These are phyloP conservation scores for Monochamus alternatus DNA, from an alignment of 2,888 invertebrate species.

Conservation along the genomic window DNA sequence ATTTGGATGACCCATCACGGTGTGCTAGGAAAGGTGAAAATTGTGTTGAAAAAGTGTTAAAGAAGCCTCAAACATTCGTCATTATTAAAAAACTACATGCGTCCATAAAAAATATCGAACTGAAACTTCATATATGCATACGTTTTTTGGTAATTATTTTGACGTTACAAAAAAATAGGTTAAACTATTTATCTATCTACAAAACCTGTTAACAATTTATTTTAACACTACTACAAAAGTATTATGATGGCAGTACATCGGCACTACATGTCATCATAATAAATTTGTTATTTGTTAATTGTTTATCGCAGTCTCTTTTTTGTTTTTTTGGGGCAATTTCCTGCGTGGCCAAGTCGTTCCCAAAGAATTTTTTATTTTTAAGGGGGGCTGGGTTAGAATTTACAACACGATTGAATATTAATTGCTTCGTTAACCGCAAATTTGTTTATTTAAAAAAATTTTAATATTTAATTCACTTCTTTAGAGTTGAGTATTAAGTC, in stretches of 20 bases:
- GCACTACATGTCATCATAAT: conserved; percentile 67
- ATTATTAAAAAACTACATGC: conserved; percentile 63
- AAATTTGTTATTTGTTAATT: conserved; percentile 71
- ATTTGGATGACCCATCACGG: conserved; percentile 71
- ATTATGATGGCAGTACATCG: conserved; percentile 66
- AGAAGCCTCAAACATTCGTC: conserved; percentile 65
- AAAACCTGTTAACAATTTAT: conserved; percentile 67
- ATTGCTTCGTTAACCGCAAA: not conserved
- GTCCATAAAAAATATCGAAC: conserved; percentile 53
- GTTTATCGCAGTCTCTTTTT: conserved; percentile 73
- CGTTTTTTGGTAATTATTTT: conserved; percentile 53
- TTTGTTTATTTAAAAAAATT: conserved; percentile 22
- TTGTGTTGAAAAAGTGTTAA: conserved; percentile 49
- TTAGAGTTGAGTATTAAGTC: conserved; percentile 12
- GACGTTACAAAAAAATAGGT: conserved; percentile 70
- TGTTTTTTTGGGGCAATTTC: conserved; percentile 61
- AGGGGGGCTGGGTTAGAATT: conserved; percentile 40
- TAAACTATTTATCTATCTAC: conserved; percentile 68
- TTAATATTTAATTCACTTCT: conserved; percentile 11
- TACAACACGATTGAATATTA: conserved; percentile 36
- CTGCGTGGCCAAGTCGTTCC: conserved; percentile 59
- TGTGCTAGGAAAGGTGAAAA: conserved; percentile 57
- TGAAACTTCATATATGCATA: conserved; percentile 48
- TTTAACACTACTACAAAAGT: conserved; percentile 67
- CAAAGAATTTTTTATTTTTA: not conserved